These are phyloP conservation scores for Sebastes wilsoni DNA, from an alignment of 2,797 vertebrate species.

Conservation along the genomic window DNA sequence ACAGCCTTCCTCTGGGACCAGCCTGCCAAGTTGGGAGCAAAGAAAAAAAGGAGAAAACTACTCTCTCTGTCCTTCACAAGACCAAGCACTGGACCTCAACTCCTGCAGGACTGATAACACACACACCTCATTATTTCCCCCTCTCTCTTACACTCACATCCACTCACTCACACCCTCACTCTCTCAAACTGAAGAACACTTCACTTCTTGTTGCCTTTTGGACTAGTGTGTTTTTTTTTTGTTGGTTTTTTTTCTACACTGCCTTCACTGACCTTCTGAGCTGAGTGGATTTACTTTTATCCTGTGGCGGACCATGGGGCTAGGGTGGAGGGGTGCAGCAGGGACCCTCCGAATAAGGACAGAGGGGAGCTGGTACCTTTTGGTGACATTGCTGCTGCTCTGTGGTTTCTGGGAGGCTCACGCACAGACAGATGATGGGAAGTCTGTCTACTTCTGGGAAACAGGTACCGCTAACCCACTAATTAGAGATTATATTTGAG, in stretches of 20 bases:
- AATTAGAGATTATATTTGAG: conserved; percentile 44
- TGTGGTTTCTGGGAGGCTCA: conserved; percentile 77
- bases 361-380: conserved; percentile 66
- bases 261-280: conserved; percentile 54
- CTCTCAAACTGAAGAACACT: conserved; percentile 37
- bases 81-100: conserved; percentile 60
- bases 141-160: conserved; percentile 10
- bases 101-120: conserved; percentile 58
- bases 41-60: conserved; percentile 24
- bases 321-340: conserved; percentile 72
- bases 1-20: conserved; percentile 76
- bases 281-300: conserved; percentile 82
- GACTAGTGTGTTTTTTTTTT: conserved; percentile 18
- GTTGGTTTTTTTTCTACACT: not conserved
- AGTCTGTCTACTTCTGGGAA: conserved; percentile 93
- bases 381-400: conserved; percentile 83
- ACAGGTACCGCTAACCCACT: conserved; percentile 84
- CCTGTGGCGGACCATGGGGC: conserved; percentile 84
- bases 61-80: conserved; percentile 52
- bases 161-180: conserved; percentile 20
- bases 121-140: conserved; percentile 23
- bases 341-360: conserved; percentile 65
- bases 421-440: conserved; percentile 86
- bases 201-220: conserved; percentile 42
- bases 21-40: conserved; percentile 56